Conservation (phyloP, 2,797 vertebrate species). For the Cirrhinus mrigala region DNA sequence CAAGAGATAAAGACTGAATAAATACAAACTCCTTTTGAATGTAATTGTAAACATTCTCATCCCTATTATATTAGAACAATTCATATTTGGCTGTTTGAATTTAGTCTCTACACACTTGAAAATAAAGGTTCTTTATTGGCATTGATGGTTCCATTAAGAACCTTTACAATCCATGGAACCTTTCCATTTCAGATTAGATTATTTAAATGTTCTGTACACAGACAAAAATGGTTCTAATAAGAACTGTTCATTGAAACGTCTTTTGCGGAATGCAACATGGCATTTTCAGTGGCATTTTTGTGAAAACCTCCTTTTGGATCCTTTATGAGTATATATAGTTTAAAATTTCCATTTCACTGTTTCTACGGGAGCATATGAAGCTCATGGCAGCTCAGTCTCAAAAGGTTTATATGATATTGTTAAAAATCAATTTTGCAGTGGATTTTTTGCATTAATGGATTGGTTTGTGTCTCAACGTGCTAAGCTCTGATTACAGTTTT, state of each 20-base stretch:
- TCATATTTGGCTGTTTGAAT: neutral
- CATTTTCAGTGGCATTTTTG: no score
- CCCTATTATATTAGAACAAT: neutral
- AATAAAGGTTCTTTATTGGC: neutral
- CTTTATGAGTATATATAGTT: no score
- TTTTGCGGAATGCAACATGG: no score
- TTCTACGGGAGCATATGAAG: neutral
- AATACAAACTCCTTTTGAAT: constrained; percentile 4
- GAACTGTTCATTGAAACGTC: no score
- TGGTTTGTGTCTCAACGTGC: neutral
- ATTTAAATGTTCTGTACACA: no score
- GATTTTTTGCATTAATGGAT: neutral
- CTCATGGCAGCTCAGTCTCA: neutral
- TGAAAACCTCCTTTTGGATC: no score
- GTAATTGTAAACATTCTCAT: neutral
- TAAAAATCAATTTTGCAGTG: neutral
- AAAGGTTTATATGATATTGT: neutral
- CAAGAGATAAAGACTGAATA: neutral
- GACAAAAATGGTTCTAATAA: no score
- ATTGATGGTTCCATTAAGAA: constrained; percentile 1
- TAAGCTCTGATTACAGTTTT: neutral
- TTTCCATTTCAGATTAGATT: neutral
- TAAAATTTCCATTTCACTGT: neutral
- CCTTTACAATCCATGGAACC: neutral
- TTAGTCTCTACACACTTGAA: neutral